These are phyloP conservation scores for Temnothorax rugatulus DNA, from an alignment of 2,888 invertebrate species.

Conservation along the genomic window DNA sequence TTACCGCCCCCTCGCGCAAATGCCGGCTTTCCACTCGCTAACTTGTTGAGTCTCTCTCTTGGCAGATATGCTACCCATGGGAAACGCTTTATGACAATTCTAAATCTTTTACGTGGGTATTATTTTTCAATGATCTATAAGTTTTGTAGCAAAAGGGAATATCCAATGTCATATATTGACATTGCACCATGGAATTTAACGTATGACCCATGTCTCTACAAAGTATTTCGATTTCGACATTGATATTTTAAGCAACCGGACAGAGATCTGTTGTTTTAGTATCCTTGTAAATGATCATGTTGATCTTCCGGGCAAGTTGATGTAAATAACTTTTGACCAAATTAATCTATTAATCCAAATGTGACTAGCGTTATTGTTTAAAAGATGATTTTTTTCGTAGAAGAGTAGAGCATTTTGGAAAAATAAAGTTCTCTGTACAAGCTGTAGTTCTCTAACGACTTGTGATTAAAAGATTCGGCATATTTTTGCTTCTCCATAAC, in stretches of 20 bases:
- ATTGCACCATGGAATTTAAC: background rate
- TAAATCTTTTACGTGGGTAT: constrained; percentile 49
- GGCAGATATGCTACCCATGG: constrained; percentile 59
- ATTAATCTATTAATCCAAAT: background rate
- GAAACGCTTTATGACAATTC: constrained; percentile 51
- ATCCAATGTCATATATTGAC: background rate
- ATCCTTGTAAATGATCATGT: background rate
- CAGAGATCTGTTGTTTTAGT: background rate
- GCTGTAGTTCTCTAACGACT: background rate
- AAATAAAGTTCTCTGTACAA: constrained; percentile 7
- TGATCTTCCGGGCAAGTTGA: background rate
- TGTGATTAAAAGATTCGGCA: background rate
- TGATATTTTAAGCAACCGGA: constrained; percentile 7
- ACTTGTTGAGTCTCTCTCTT: constrained; percentile 78
- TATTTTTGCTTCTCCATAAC: background rate
- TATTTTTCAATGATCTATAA: constrained; percentile 43
- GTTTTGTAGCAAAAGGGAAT: constrained; percentile 10
- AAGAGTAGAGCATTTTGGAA: background rate
- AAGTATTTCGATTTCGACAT: constrained; percentile 8
- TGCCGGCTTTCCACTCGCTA: constrained; percentile 72
- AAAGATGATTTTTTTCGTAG: constrained; percentile 1
- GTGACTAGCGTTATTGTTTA: background rate
- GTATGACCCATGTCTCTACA: background rate
- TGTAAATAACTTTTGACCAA: background rate
- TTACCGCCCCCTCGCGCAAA: constrained; percentile 57